A percentile compares a stretch with the other conserved stretches of the same genome.
Conservation (phyloP, 2,888 invertebrate genomes). For the Sipha maydis region DNA sequence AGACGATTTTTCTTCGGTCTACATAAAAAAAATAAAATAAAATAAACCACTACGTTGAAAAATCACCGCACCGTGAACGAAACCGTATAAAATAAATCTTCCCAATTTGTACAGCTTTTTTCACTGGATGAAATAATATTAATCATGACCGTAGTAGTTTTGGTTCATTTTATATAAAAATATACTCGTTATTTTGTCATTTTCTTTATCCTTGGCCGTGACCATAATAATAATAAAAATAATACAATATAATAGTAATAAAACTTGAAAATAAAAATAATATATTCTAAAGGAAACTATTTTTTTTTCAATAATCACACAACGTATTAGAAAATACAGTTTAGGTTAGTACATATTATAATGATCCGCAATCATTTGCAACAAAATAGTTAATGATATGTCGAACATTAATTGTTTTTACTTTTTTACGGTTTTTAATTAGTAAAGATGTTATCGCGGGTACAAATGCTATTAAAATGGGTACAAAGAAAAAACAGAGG, state of each 20-base stretch:
- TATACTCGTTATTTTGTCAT: neutral
- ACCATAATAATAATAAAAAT: neutral
- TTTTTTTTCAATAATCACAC: neutral
- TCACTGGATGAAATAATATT: slow-evolving; percentile 32
- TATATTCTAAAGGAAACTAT: neutral
- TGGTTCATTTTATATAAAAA: slow-evolving; percentile 25
- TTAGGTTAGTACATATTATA: neutral
- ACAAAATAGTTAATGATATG: neutral
- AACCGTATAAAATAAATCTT: slow-evolving; percentile 61
- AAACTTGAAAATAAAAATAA: no score
- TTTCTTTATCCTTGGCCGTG: slow-evolving; percentile 4
- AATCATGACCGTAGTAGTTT: slow-evolving; percentile 21
- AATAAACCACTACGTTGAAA: slow-evolving; percentile 37
- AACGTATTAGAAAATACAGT: neutral
- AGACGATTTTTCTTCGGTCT: slow-evolving; percentile 60
- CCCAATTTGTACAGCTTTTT: slow-evolving; percentile 33
- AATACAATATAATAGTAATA: neutral
- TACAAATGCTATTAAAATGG: neutral
- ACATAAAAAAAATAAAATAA: neutral
- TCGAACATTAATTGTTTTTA: neutral
- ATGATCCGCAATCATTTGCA: neutral
- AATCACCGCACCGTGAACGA: slow-evolving; percentile 60
- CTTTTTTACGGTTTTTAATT: neutral
- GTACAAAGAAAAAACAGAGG: neutral
- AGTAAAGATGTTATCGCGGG: neutral